Evolutionary conservation across 2,113 vertebrate species (phyloP), one percentile per base, ranked within the genome.

Genomic region (Nettapus auritus): DNA sequence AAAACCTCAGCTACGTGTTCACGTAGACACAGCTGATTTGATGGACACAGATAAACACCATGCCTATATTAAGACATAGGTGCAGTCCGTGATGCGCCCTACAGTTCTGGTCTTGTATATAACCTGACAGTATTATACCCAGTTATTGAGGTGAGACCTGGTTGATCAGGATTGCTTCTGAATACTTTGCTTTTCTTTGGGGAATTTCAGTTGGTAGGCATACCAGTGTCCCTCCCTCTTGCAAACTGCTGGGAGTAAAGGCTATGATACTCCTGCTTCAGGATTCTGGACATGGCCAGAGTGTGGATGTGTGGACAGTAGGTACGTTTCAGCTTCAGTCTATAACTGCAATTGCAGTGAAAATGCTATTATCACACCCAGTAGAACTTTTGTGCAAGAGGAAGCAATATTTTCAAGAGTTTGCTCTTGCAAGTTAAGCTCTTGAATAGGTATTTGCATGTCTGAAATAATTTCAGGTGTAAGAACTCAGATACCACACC

Each of bases 241-340:
- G 20, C 2, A 9, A 84, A 14, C 5, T 81, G 25, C 5, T 81
- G 25, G 25, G n/a, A 81, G 40, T 38, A 0, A 0, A 74, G 46
- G 4, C 15, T 46, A 15, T 0, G 2, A 8, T 55, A 23, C 63
- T 78, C 64, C 75, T 93, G 6, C 34, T 20, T 52, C 19, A 33
- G 29, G 22, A 25, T 26, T 26, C 60, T 68, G 60, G 26, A 68
- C 21, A 16, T 14, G 12, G 23, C 38, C 15, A 20, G 46, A 1
- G 1, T 26, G 13, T 36, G 23, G 64, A 69, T 21, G 5, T 57
- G 26, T 21, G 56, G 26, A 23, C 23, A 33, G 31, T 21, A 81
- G n/a, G 48, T 53, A n/a, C 8, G 31, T 7, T 22, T 10, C 31
- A 57, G 11, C 23, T 77, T 34, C 74, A 40, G 74, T 34, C 38